These are phyloP conservation scores for Cetoscarus ocellatus DNA, from an alignment of 2,797 vertebrate species.

Conservation along the genomic window DNA sequence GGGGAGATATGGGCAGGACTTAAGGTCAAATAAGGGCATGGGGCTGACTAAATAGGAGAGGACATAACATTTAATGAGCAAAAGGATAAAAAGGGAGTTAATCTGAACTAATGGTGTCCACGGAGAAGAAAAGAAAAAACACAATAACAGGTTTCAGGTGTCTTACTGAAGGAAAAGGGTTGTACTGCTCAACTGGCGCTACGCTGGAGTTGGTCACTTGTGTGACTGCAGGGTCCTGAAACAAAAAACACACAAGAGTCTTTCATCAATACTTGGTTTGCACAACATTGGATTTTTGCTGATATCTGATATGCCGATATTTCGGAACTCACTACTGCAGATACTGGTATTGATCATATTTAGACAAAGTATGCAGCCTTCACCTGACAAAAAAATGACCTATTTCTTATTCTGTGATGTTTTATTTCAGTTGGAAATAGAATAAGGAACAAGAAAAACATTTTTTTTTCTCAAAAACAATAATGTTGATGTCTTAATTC, in stretches of 20 bases:
- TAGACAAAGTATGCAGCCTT: too few relatives aligned
- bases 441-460: too few relatives aligned
- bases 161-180: constrained; percentile 80
- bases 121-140: not conserved
- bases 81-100: not conserved
- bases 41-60: not conserved
- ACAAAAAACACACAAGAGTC: constrained; percentile 29
- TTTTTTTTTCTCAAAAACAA: too few relatives aligned
- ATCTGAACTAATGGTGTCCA: not conserved
- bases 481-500: too few relatives aligned
- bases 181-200: constrained; percentile 74
- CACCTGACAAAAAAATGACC: too few relatives aligned
- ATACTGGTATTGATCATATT: too few relatives aligned
- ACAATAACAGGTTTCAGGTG: not conserved
- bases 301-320: too few relatives aligned
- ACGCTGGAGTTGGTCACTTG: constrained; percentile 73
- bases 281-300: too few relatives aligned
- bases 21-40: not conserved
- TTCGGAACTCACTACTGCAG: too few relatives aligned
- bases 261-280: not conserved
- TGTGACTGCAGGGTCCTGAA: constrained; percentile 84
- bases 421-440: too few relatives aligned
- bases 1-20: too few relatives aligned
- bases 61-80: not conserved
- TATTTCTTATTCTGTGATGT: too few relatives aligned